Percentiles rank a stretch among this genome's conserved stretches.
These are phyloP conservation scores for Brachionus koreanus DNA, from an alignment of 1,140 invertebrate genomes.

Conservation along the genomic window DNA sequence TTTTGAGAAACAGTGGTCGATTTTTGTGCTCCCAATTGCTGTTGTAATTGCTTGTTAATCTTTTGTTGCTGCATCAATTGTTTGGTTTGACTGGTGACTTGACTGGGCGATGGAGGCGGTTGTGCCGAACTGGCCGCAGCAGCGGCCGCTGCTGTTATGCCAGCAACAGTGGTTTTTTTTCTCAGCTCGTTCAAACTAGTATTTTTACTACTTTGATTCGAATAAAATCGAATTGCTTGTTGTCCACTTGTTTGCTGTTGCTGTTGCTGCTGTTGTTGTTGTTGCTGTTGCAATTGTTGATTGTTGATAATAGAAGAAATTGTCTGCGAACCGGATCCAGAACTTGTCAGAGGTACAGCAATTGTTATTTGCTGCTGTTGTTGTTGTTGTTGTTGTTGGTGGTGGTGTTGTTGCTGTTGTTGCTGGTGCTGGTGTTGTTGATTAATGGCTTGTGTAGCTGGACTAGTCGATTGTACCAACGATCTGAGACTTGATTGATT, in stretches of 20 bases:
- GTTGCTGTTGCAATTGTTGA: neutral
- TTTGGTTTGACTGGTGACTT: neutral
- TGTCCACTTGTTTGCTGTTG: neutral
- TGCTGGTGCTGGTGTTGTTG: neutral
- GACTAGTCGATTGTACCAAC: neutral
- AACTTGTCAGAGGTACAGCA: neutral
- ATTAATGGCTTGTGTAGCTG: neutral
- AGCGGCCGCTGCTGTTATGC: neutral
- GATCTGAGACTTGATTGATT: neutral
- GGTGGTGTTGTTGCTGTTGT: neutral
- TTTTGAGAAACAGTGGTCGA: neutral
- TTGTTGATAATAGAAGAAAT: slow-evolving; percentile 42
- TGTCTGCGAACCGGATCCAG: slow-evolving; percentile 1
- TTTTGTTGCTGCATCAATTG: slow-evolving; percentile 5
- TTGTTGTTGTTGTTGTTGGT: neutral
- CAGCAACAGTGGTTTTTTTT: slow-evolving; percentile 30
- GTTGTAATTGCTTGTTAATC: slow-evolving; percentile 10
- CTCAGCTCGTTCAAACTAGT: neutral
- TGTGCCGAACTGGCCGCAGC: neutral
- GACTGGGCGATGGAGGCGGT: neutral
- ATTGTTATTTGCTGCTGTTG: slow-evolving; percentile 11
- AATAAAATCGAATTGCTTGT: neutral
- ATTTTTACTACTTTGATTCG: neutral
- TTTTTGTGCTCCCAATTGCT: neutral
- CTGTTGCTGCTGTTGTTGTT: neutral